Percentiles rank a stretch among this genome's conserved stretches.
Evolutionary conservation across 1,140 invertebrate species (phyloP).

Genomic region (Aplysia californica): DNA sequence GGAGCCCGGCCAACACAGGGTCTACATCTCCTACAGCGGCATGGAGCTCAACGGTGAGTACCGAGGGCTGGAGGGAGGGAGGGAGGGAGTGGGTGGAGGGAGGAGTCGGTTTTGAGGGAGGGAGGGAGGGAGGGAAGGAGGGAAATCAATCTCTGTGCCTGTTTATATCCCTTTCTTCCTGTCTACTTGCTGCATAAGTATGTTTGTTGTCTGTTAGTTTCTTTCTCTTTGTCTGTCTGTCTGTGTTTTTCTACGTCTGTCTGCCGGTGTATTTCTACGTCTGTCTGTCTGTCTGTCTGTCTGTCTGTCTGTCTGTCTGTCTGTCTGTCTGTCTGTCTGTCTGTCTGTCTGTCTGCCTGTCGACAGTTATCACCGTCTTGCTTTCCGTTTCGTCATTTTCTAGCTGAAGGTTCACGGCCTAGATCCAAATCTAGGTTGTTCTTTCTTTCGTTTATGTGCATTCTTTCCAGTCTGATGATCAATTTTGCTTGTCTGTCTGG

Average conservation of each 20-base stretch:
- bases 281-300: neutral
- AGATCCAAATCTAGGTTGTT: too few species aligned
- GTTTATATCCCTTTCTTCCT: neutral
- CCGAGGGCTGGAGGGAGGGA: constrained; percentile 33
- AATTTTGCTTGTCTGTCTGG: neutral
- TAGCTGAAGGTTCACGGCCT: too few species aligned
- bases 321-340: neutral
- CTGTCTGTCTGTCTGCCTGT: neutral
- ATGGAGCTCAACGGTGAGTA: constrained; percentile 71
- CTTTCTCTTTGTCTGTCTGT: neutral
- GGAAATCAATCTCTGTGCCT: neutral
- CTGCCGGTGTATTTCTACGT: neutral
- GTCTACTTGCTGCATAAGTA: neutral
- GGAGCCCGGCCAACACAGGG: constrained; percentile 79
- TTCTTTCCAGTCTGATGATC: neutral
- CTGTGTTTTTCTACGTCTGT: neutral
- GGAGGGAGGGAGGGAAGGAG: neutral
- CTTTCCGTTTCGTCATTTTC: neutral
- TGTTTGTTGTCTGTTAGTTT: neutral
- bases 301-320: neutral
- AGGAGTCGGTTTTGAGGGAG: neutral
- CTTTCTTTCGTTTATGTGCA: neutral
- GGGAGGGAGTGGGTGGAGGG: neutral
- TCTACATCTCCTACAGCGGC: constrained; percentile 80
- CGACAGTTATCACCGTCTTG: neutral